Conservation (phyloP, 2,113 vertebrate genomes). For the Carollia perspicillata region DNA sequence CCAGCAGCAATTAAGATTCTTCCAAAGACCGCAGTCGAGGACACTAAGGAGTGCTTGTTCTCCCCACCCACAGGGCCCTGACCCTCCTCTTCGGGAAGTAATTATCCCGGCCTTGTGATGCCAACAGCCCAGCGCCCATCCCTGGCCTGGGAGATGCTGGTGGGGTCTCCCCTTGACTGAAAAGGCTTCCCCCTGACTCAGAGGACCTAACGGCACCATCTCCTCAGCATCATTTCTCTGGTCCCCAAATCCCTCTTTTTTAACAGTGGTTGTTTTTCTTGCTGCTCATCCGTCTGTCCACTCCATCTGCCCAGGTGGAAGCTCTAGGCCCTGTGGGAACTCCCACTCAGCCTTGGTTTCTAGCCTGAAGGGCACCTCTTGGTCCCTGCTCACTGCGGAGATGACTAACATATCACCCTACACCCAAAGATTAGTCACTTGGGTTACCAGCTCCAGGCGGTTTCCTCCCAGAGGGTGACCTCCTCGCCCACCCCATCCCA, state of each 20-base stretch:
- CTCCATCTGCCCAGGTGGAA: background rate
- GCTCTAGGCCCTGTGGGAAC: background rate
- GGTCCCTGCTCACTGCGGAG: background rate
- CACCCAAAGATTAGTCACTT: conserved; percentile 24
- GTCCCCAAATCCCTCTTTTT: conserved; percentile 15
- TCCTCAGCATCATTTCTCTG: background rate
- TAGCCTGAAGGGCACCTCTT: conserved; percentile 2
- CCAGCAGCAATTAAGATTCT: conserved; percentile 16
- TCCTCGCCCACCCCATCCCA: too few species aligned
- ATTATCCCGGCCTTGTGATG: conserved; percentile 19
- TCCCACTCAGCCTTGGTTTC: background rate
- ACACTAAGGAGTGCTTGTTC: background rate
- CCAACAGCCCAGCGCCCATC: background rate
- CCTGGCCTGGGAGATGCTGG: background rate
- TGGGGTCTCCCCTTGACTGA: background rate
- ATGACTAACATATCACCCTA: conserved; percentile 14
- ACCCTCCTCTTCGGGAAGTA: conserved; percentile 22
- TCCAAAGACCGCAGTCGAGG: background rate
- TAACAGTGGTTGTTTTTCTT: background rate
- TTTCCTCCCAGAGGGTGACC: background rate
- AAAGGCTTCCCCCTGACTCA: background rate
- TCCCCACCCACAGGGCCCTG: background rate
- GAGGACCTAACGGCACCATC: background rate
- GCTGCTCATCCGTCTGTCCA: background rate
- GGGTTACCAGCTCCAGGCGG: background rate